Evolutionary conservation across 1,140 invertebrate species (phyloP), one percentile per base, ranked within the genome.

Genomic region (Galendromus occidentalis): DNA sequence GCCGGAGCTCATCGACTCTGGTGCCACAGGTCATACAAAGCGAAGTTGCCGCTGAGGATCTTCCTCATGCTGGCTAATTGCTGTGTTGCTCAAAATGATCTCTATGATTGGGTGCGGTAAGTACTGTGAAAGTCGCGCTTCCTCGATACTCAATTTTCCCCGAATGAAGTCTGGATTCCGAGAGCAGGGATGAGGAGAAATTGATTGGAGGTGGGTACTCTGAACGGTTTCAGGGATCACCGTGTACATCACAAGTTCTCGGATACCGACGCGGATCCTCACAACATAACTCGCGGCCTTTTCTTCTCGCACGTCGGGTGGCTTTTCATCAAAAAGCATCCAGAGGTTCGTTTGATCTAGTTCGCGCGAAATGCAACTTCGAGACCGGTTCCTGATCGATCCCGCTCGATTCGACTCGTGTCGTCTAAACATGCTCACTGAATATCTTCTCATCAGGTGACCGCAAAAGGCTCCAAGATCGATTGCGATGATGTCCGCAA

Each of bases 241-340:
- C 79, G 86, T 64, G 84, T 88, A 17, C 86, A 89, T 72, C 86
- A 88, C 71, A 88, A 88, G 70, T 88, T 84, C 70, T 82, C 83
- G 6, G 86, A 88, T 73, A 87, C 86, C 0, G 82, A 86, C 68
- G 84, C 86, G 0, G 87, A 90, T 76, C 87, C 87, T 0, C 86
- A 88, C 72, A 86, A 90, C 75, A 83, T 84, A 0, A 81, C 84
- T 41, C 76, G 86, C 44, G 86, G 86, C 1, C 88, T 88, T 71
- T 85, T 85, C 71, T 89, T 88, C 69, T 81, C 86, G 1, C 86
- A 88, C 69, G 82, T 88, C 0, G 86, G 86, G 0, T 88, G 86
- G 86, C 75, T 88, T 1, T 82, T 88, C 12, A 78, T 83, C 0
- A 86, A 84, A 0, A 85, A 86, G 0, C 86, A 87, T 74, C 86